Evolutionary conservation across 1,140 invertebrate genomes (phyloP).

Genomic region (Gonioctena quinquepunctata): DNA sequence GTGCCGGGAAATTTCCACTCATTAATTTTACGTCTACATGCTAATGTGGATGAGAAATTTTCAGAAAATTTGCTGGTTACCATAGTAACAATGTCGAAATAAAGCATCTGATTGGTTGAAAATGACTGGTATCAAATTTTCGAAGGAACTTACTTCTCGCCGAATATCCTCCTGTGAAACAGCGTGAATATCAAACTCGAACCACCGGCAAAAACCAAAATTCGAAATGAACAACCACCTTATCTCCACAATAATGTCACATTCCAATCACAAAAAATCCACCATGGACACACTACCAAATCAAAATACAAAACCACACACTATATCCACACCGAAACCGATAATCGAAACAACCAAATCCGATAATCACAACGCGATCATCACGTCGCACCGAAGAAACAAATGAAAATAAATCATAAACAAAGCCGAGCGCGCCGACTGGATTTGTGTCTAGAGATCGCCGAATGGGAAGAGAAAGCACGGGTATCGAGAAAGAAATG

Average conservation of each 20-base stretch:
- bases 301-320: background rate
- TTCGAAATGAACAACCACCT: no score
- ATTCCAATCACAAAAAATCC: background rate
- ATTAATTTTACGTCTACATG: no score
- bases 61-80: no score
- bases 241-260: background rate
- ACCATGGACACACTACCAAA: background rate
- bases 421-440: background rate
- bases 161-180: background rate
- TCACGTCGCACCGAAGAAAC: background rate
- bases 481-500: conserved; percentile 8
- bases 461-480: conserved; percentile 8
- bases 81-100: no score
- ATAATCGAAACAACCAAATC: background rate
- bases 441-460: background rate
- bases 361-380: background rate
- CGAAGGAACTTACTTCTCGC: background rate
- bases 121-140: no score
- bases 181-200: background rate
- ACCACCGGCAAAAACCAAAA: background rate
- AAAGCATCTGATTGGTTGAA: no score
- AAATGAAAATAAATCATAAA: conserved; percentile 3
- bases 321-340: background rate
- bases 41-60: no score
- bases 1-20: no score